Evolutionary conservation across 2,888 invertebrate species (phyloP), one percentile per base, ranked within the genome.

Genomic region (Gastracanthus pulcherrimus): DNA sequence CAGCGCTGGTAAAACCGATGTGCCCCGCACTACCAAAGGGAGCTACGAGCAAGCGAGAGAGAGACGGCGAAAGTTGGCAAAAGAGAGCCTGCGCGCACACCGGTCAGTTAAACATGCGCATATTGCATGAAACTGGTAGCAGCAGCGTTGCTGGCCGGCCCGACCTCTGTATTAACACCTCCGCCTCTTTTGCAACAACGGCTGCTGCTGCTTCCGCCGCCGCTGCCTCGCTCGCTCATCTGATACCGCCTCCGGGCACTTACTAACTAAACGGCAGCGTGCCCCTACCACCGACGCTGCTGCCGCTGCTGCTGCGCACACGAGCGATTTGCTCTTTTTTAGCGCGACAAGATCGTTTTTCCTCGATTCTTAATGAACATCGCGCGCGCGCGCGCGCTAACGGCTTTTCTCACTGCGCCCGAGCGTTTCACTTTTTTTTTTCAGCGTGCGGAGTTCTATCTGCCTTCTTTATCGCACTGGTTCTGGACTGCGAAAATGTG

Each of bases 91-190:
- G 38, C 16, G 13, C 45, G 48, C 76, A 76, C 83, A 76, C 83
- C 83, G 84, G 84, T 89, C 91, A 89, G 90, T 91, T 91, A 91
- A 91, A 91, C 90, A 91, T 91, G 91, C 90, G 91, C 91, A 91
- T 91, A 91, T 91, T 91, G 90, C 90, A 91, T 91, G 91, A 91
- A 91, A 91, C 90, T 90, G 89, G 89, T 90, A 89, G 89, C 88
- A 86, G 87, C 87, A n/a, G n/a, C 86, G 87, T 86, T 87, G 86
- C 88, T 86, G 86, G 88, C 89, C 89, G 86, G 88, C 89, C 89
- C 90, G 90, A 90, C 90, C 90, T 90, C 91, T 91, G 90, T 90
- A 91, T 91, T 91, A 91, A 91, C 91, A 90, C 90, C 90, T 91
- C 88, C 87, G 86, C 86, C 74, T 80, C 80, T 76, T 70, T 76